Percentiles rank a stretch among this genome's conserved stretches.
Conservation (phyloP, 1,140 invertebrate species). For the Drosophila rufa region DNA sequence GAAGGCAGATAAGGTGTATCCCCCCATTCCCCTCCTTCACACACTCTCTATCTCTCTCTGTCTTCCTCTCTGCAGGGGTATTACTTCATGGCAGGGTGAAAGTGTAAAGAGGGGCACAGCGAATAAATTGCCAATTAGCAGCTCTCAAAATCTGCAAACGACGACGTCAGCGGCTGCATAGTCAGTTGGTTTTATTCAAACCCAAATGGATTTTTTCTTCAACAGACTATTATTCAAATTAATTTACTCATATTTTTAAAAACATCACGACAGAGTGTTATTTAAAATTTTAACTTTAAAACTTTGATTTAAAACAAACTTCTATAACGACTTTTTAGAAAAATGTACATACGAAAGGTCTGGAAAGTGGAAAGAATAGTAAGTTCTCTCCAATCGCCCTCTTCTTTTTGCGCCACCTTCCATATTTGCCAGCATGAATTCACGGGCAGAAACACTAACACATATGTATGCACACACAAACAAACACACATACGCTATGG, state of each 20-base stretch:
- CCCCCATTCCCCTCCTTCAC: slow-evolving; percentile 8
- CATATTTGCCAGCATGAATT: slow-evolving; percentile 33
- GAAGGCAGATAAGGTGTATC: slow-evolving; percentile 16
- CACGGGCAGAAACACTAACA: slow-evolving; percentile 50
- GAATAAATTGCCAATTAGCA: slow-evolving; percentile 19
- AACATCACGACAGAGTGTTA: too few relatives aligned
- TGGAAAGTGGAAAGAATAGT: neutral
- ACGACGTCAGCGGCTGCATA: neutral
- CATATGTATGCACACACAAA: slow-evolving; percentile 15
- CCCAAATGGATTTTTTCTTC: neutral
- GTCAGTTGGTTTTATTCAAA: neutral
- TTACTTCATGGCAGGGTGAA: slow-evolving; percentile 66
- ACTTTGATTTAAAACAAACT: too few relatives aligned
- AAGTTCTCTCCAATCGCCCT: neutral
- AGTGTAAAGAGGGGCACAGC: slow-evolving; percentile 9
- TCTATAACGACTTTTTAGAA: too few relatives aligned
- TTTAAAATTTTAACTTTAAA: too few relatives aligned
- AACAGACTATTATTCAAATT: neutral
- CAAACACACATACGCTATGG: slow-evolving; percentile 10
- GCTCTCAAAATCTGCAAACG: slow-evolving; percentile 3
- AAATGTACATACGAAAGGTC: neutral
- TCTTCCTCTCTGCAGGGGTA: slow-evolving; percentile 32
- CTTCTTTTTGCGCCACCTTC: slow-evolving; percentile 28
- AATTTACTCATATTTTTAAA: neutral
- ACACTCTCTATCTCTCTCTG: neutral